These are phyloP conservation scores for Saiga tatarica DNA, from an alignment of 2,113 vertebrate species.

Conservation along the genomic window DNA sequence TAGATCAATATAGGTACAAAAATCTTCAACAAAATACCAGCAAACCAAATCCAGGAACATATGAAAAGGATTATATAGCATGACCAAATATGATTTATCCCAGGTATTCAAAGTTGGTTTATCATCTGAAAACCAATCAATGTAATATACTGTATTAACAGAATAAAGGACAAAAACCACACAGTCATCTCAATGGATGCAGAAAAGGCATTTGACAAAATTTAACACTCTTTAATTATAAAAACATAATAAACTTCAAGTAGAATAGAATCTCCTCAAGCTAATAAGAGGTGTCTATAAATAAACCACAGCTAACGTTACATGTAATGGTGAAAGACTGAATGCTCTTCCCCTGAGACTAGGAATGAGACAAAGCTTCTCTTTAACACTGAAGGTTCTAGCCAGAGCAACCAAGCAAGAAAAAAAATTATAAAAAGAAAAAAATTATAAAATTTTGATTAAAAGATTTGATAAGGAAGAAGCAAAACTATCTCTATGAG, in stretches of 20 bases:
- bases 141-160: background rate
- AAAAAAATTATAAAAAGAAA: conserved; percentile 16
- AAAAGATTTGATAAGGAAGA: background rate
- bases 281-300: background rate
- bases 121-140: background rate
- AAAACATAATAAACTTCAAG: background rate
- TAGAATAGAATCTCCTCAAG: background rate
- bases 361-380: background rate
- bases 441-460: background rate
- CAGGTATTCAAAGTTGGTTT: background rate
- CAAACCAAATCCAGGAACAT: conserved; percentile 14
- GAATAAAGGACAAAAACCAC: background rate
- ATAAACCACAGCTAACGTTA: background rate
- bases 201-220: background rate
- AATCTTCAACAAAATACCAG: background rate
- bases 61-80: background rate
- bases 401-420: background rate
- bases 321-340: background rate
- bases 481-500: background rate
- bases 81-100: background rate
- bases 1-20: background rate
- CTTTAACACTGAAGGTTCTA: background rate
- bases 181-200: background rate
- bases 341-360: background rate
- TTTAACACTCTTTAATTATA: background rate